Conservation (phyloP, 1,140 invertebrate genomes). For the Conus ventricosus region DNA sequence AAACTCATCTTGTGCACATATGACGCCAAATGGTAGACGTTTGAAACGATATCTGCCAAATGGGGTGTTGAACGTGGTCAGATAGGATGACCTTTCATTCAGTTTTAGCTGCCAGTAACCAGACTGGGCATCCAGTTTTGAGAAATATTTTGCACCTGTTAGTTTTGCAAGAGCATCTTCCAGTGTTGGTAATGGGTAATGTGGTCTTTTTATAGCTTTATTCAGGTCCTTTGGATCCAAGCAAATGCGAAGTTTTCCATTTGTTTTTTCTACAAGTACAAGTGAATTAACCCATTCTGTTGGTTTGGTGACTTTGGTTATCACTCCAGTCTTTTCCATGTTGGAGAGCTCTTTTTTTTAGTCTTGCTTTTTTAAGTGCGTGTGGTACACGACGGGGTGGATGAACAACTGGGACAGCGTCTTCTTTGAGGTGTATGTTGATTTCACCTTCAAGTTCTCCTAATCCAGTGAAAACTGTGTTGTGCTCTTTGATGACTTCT, state of each 20-base stretch:
- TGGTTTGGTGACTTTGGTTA: neutral
- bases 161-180: neutral
- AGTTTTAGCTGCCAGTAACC: conserved; percentile 72
- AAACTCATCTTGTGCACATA: conserved; percentile 58
- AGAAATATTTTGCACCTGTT: conserved; percentile 41
- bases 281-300: conserved; percentile 16
- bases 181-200: neutral
- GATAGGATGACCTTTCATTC: conserved; percentile 56
- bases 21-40: conserved; percentile 69
- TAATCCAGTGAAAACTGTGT: too few species aligned
- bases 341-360: neutral
- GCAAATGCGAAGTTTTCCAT: conserved; percentile 3
- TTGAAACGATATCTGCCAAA: conserved; percentile 62
- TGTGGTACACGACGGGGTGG: neutral
- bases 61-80: conserved; percentile 65
- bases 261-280: conserved; percentile 14
- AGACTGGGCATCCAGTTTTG: conserved; percentile 34
- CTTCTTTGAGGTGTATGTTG: neutral
- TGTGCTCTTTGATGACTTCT: too few species aligned
- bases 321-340: neutral
- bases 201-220: neutral
- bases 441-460: neutral
- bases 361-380: neutral
- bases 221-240: conserved; percentile 13
- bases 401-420: neutral